Evolutionary conservation across 23 tunicate species (phyloP), one percentile per base, ranked within the genome.

Genomic region (Botrylloides violaceus): DNA sequence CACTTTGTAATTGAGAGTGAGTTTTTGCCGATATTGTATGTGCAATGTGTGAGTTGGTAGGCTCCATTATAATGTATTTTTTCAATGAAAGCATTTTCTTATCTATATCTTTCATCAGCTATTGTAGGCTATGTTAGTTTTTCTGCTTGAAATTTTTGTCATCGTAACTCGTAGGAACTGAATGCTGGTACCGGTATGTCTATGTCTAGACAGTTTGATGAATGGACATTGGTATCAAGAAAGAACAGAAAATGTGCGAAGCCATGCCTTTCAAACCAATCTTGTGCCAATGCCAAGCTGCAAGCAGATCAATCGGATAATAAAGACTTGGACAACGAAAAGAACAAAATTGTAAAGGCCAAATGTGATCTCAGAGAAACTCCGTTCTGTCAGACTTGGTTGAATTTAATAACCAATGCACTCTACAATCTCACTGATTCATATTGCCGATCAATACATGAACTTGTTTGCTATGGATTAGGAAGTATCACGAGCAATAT

Each of bases 391-490:
- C 29, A 39, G 4, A 4, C 20, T n/a, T 68, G 36, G 0, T 43
- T 35, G 0, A 9, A 68, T 32, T 19, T 20, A 12, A 18, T 68
- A 5, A 6, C 21, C 23, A 5, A 26, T 35, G 74, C 47, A 30
- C 37, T 68, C 7, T 20, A 18, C 61, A 20, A 27, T 18, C 15
- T 23, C 21, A 60, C 19, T 15, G 18, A 27, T 20, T 60, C 65
- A 20, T 60, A n/a, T n/a, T n/a, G n/a, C n/a, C n/a, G n/a, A n/a
- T 15, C 53, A 2, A 23, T 77, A 4, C 36, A 62, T 18, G 63
- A 70, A 39, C 58, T 83, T 77, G 63, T 83, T 1, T 83, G 89
- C 66, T 83, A 83, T 70, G 89, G 82, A 20, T 53, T 83, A 20
- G 89, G 89, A 18, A 76, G 68, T 33, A 72, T 80, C 35, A 9